phyloP scores from a whole-genome alignment of 2,888 invertebrate species.

The Drosophila mayaguana region DNA sequence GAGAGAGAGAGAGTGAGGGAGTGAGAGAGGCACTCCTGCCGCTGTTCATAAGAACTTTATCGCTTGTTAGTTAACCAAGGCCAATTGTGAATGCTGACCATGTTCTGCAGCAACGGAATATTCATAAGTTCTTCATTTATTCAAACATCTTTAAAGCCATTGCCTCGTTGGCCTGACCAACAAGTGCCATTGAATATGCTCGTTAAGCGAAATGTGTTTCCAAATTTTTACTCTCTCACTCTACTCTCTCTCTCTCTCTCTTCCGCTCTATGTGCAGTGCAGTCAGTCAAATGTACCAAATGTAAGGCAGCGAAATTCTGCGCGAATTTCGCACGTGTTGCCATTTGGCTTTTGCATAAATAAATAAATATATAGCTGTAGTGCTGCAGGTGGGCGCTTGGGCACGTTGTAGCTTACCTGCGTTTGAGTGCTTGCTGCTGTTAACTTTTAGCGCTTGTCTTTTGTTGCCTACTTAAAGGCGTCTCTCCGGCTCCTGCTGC shows the following conservation, averaged over 20 bases:
- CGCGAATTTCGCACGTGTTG: constrained; percentile 68
- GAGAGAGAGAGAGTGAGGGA: neutral
- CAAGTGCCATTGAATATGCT: constrained; percentile 59
- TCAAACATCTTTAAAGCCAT: constrained; percentile 29
- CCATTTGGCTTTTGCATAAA: constrained; percentile 63
- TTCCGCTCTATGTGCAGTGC: constrained; percentile 8
- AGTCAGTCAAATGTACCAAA: constrained; percentile 29
- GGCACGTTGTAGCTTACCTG: constrained; percentile 8
- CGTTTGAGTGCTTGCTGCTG: constrained; percentile 54
- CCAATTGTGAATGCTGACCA: constrained; percentile 21
- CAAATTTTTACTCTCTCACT: constrained; percentile 1
- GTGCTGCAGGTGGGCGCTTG: constrained; percentile 21
- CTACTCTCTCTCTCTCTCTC: too few relatives aligned
- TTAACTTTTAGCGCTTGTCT: constrained; percentile 64
- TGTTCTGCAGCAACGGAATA: constrained; percentile 23
- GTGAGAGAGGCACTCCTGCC: neutral
- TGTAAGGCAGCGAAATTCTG: constrained; percentile 49
- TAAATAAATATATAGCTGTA: constrained; percentile 64
- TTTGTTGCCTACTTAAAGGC: constrained; percentile 67
- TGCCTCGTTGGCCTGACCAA: constrained; percentile 37
- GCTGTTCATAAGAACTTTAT: neutral
- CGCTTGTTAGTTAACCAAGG: neutral
- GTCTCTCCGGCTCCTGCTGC: constrained; percentile 8
- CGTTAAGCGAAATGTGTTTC: constrained; percentile 39
- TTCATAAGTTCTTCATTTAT: constrained; percentile 48